Base-by-base conservation (phyloP, 2,888 invertebrate species). In the Lasioglossum villosulum region DNA sequence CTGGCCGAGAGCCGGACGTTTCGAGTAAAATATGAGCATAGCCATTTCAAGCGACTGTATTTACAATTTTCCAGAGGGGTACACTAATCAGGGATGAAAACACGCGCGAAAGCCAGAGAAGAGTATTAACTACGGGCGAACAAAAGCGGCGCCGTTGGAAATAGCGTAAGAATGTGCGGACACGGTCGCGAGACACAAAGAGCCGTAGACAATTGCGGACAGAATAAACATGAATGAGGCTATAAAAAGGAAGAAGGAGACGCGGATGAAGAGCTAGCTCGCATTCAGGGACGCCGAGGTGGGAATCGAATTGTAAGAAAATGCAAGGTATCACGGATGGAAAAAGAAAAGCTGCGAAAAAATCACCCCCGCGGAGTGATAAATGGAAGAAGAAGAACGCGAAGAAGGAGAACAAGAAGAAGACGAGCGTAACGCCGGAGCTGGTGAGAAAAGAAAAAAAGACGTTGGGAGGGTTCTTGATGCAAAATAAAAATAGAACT, bases 341-440 rank as follows among this genome's bases (percentile, higher is more conserved):
- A 71, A 45, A 30, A n/a, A n/a, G 27, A 70, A 30, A 37, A 42
- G 52, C 34, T 4, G 23, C 23, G 68, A n/a, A 52, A 52, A 3
- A 16, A 66, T 12, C 73, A 68, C 45, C 39, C 75, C 72, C 27
- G 48, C 45, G 14, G 75, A 19, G 72, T 84, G 79, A 85, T 84
- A 85, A 84, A 85, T 85, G 85, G 56, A 68, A 23, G 45, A 48
- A 34, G n/a, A 39, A 76, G 79, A 14, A 34, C 37, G 39, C 19
- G 14, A 5, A 1, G 27, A 6, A n/a, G 39, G 6, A 34, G 75
- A 56, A 8, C n/a, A 48, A 39, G 30, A 2, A 27, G 56, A 75
- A 66, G 66, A 34, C 66, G 4, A 63, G 59, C 16, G 14, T 59
- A 27, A 59, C 59, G 30, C 16, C 59, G 30, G 16, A 30, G 59